Base-by-base conservation (phyloP, 1,140 invertebrate species). In the Ptiloglossa arizonensis region DNA sequence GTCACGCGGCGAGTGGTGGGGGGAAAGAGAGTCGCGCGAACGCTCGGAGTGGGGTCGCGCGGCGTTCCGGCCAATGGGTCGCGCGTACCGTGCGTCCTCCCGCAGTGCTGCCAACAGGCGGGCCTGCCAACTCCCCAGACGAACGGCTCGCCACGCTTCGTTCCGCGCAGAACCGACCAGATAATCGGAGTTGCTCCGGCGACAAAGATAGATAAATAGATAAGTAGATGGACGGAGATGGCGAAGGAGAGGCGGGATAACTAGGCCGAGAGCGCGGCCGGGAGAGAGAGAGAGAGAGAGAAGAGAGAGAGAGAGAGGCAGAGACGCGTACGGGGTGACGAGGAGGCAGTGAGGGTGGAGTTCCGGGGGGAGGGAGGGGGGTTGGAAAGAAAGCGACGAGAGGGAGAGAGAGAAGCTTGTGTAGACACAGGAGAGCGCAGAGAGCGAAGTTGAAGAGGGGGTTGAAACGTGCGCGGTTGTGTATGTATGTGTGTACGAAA, bases 181-280 rank as follows among this genome's bases (percentile, higher is more conserved):
- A 74, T 66, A 59, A 74, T 60, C 63, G 56, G 17, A 67, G 44
- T 52, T 38, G 60, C 46, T 17, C n/a, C 52, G n/a, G 54, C 41
- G 57, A 70, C 79, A 38, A 27, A 69, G 62, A 76, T 46, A 60
- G 78, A 80, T 66, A 76, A 76, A 76, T 44, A 74, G 75, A 79
- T 69, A 79, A 78, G 50, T 66, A 68, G 75, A 70, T 32, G 59
- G 74, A 59, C 27, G 57, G 44, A 73, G 60, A 66, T 38, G 52
- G 41, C 46, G 46, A 44, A 17, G 52, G 50, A 63, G 64, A 75
- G 56, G 27, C 35, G 56, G n/a, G 57, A 76, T 75, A 76, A 62
- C 62, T 48, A 74, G 72, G 63, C 56, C 62, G 77, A 67, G 62
- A 73, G 67, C 17, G 59, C n/a, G 57, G 24, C 15, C 29, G 66